Evolutionary conservation across 2,888 invertebrate genomes (phyloP), one percentile per base, ranked within the genome.

Genomic region (Endotricha flammealis): DNA sequence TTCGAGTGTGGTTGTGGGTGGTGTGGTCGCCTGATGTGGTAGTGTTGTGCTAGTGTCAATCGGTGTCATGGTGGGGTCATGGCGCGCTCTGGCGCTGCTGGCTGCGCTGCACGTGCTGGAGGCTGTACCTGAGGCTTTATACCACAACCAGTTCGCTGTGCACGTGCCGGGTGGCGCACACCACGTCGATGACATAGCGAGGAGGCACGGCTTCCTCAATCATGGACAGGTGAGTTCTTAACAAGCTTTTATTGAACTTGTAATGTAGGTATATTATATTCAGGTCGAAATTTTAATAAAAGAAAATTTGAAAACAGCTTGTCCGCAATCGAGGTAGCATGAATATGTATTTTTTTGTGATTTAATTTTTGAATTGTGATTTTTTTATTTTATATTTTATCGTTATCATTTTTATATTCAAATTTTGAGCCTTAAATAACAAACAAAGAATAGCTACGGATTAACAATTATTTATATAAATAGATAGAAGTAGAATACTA

Each of bases 121-220:
- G 17, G 57, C 58, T 43, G 50, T 66, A 13, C 74, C 71, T 39
- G 71, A 75, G 51, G 44, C 65, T 25, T 88, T 93, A 61, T 95
- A 91, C 78, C 90, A 91, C 79, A 94, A 95, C 77, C 91, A 95
- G 71, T 95, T 95, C 68, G 97, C 97, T 31, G 93, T 96, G 30
- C 92, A 94, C 71, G 91, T 98, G 67, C 93, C 93, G 12, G 92
- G 89, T 27, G 92, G 92, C 10, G 75, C 87, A 33, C 87, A 88
- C n/a, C 89, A 89, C 42, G 97, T 95, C 28, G 90, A 93, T 64
- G 85, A 79, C 44, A 90, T 98, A 54, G 97, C 97, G 31, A 78
- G 75, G 47, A 93, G 93, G 74, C 93, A 97, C 78, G 97, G 96
- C 58, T 97, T 94, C 88, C 85, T 88, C 63, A 95, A 96, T 80